Evolutionary conservation across 2,113 vertebrate species (phyloP), one percentile per base, ranked within the genome.

Genomic region (Aepyceros melampus): DNA sequence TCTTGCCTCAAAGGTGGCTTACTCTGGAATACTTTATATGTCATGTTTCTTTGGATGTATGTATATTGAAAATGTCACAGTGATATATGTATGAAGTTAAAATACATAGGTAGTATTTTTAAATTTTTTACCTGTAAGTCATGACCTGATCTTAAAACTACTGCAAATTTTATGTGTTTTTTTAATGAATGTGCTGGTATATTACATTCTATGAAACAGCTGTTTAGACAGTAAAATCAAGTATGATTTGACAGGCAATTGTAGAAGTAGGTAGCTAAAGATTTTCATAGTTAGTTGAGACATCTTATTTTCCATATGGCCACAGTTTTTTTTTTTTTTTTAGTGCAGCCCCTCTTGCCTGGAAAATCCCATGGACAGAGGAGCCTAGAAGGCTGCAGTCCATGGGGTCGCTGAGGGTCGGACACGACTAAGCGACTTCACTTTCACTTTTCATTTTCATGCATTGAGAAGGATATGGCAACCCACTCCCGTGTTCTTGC

Each of bases 121-220:
- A 89, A 97, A 88, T 92, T 7, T 49, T 87, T 21, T 95, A 89
- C 45, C 43, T 91, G n/a, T 93, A 87, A 89, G 43, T 83, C 40
- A 93, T 96, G 58, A 84, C 53, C 25, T 95, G 58, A 94, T 84
- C 74, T 96, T 89, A 95, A 97, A 96, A 64, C 21, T 95, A 81
- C 40, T 81, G 43, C 5, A 91, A 76, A 89, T 87, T 78, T 78
- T 89, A 55, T 85, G 15, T 78, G 19, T 31, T 81, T 84, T 95
- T 94, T 43, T 21, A 17, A 94, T 71, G 29, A 97, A 95, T 87
- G 40, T 43, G 1, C 0, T 2, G 43, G 78, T 23, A 47, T 29
- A 1, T 4, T n/a, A 21, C 31, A 83, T 83, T 23, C 31, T 40
- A 31, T 95, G 60, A 67, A 83, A 94, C 0, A 91, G 76, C 25